These are phyloP conservation scores for Caenorhabditis drosophilae DNA, from an alignment of 2,888 invertebrate species.

Conservation along the genomic window DNA sequence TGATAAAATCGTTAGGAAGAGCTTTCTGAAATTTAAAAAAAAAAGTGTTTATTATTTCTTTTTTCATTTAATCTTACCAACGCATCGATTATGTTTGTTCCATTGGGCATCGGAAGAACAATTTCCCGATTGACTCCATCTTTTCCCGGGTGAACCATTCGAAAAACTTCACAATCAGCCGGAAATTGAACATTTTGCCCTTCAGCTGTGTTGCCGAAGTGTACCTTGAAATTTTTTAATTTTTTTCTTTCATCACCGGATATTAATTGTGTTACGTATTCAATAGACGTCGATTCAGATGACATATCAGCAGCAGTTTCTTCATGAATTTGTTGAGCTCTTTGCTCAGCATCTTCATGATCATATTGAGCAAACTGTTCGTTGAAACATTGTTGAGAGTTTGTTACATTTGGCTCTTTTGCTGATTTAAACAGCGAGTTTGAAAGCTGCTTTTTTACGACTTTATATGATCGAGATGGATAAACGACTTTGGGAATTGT, in stretches of 20 bases:
- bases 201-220: background rate
- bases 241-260: too few species aligned
- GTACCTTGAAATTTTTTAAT: too few species aligned
- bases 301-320: background rate
- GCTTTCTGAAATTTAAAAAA: conserved; percentile 1
- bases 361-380: background rate
- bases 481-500: too few species aligned
- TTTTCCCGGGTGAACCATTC: background rate
- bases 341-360: background rate
- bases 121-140: conserved; percentile 4
- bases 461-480: too few species aligned
- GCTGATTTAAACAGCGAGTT: too few species aligned
- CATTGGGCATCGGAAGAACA: conserved; percentile 5
- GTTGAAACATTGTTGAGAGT: background rate
- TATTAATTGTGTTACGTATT: too few species aligned
- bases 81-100: background rate
- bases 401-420: background rate
- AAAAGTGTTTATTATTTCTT: background rate
- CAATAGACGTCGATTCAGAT: background rate
- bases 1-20: background rate
- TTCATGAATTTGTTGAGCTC: background rate
- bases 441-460: too few species aligned
- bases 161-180: background rate
- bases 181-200: conserved; percentile 1
- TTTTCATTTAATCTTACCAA: background rate